These are phyloP conservation scores for Aspiorhynchus laticeps DNA, from an alignment of 2,113 vertebrate species.

Conservation along the genomic window DNA sequence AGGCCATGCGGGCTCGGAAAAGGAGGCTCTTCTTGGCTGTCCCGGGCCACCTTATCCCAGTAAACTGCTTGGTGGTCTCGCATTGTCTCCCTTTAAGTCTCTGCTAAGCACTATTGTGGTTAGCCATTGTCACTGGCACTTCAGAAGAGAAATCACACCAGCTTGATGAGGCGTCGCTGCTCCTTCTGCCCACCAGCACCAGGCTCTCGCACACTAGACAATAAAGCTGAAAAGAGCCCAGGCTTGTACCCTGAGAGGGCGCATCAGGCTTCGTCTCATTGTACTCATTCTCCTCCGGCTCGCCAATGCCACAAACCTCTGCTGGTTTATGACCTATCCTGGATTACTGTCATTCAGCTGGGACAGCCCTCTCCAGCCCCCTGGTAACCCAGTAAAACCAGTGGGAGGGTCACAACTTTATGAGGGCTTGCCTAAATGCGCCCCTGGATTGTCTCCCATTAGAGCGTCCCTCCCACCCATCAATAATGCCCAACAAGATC, in stretches of 20 bases:
- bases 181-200: constrained; percentile 47
- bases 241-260: constrained; percentile 62
- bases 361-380: constrained; percentile 51
- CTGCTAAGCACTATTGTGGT: constrained; percentile 77
- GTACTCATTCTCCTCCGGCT: constrained; percentile 66
- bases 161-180: constrained; percentile 63
- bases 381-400: constrained; percentile 54
- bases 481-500: not conserved
- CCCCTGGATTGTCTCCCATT: constrained; percentile 38
- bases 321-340: constrained; percentile 69
- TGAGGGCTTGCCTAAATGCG: constrained; percentile 45
- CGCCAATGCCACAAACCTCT: constrained; percentile 64
- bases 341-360: constrained; percentile 66
- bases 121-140: constrained; percentile 78
- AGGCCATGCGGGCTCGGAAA: constrained; percentile 63
- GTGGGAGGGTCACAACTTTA: constrained; percentile 55
- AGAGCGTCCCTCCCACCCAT: constrained; percentile 39
- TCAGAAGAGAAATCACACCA: constrained; percentile 71
- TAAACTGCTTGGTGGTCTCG: constrained; percentile 67
- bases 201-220: constrained; percentile 45
- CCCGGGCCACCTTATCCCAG: constrained; percentile 42
- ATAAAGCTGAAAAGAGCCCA: constrained; percentile 44
- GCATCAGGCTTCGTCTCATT: constrained; percentile 69
- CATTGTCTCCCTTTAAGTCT: constrained; percentile 75
- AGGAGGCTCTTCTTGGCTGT: constrained; percentile 21